Evolutionary conservation across 2,888 invertebrate genomes (phyloP).

Genomic region (Trichacis sp.): DNA sequence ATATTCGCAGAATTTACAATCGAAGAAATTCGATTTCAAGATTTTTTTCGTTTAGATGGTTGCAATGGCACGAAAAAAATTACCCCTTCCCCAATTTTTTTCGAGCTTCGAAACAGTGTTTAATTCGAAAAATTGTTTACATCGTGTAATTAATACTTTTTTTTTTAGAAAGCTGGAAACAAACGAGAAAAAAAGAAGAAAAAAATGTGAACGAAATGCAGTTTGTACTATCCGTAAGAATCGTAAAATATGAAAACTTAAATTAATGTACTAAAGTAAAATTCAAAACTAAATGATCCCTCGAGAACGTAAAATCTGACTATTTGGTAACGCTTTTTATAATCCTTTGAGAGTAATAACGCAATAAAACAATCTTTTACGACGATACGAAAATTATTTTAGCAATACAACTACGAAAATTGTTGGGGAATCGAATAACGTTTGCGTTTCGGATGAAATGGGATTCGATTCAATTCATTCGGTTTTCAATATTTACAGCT

Average conservation of each 20-base stretch:
- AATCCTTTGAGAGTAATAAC: background rate
- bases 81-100: too few relatives aligned
- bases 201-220: background rate
- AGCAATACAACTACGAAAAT: too few relatives aligned
- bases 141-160: background rate
- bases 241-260: conserved; percentile 1
- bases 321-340: conserved; percentile 2
- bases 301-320: background rate
- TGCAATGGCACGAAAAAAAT: background rate
- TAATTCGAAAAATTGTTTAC: too few relatives aligned
- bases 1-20: too few relatives aligned
- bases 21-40: too few relatives aligned
- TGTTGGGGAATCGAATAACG: too few relatives aligned
- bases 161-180: too few relatives aligned
- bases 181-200: too few relatives aligned
- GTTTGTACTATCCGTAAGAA: background rate
- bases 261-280: background rate
- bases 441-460: too few relatives aligned
- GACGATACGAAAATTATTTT: background rate
- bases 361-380: background rate
- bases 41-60: too few relatives aligned
- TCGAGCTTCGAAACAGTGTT: too few relatives aligned
- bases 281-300: background rate
- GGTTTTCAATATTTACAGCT: background rate
- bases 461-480: background rate